phyloP scores from a whole-genome alignment of 53 echinoderm and acorn worm genomes.

The Temnopleurus reevesii region DNA sequence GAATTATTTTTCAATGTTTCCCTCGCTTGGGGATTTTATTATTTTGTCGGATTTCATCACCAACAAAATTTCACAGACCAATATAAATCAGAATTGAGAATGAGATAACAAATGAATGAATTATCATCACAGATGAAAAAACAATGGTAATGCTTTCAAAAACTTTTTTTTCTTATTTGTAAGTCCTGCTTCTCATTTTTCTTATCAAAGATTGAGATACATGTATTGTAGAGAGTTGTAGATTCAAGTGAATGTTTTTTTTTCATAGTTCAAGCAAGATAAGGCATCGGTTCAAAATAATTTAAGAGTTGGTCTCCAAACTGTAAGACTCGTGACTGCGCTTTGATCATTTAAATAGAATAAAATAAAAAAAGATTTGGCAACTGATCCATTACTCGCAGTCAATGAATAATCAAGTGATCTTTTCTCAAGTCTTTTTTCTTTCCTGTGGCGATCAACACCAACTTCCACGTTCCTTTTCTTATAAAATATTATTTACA shows the following conservation, averaged over 20 bases:
- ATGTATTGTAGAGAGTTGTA: constrained; percentile 34
- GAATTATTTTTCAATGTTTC: not conserved
- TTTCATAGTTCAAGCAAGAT: constrained; percentile 6
- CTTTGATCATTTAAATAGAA: constrained; percentile 9
- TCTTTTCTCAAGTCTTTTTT: not conserved
- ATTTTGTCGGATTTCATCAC: not conserved
- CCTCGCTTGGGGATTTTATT: not conserved
- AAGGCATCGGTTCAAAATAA: constrained; percentile 10
- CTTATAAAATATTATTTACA: constrained; percentile 50
- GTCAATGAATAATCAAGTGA: not conserved
- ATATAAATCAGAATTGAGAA: too few species aligned
- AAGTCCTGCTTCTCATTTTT: constrained; percentile 10
- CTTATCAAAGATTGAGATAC: not conserved
- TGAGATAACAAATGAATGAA: not conserved
- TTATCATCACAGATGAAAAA: not conserved
- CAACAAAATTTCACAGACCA: not conserved
- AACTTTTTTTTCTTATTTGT: not conserved
- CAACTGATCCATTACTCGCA: not conserved
- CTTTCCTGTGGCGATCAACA: constrained; percentile 44
- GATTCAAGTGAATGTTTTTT: not conserved
- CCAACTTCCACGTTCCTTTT: constrained; percentile 26
- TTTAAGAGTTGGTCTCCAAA: constrained; percentile 13
- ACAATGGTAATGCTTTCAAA: not conserved
- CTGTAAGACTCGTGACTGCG: not conserved
- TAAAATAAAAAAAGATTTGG: constrained; percentile 36